phyloP scores from a whole-genome alignment of 2,888 invertebrate species.

The Anodontia alba region DNA sequence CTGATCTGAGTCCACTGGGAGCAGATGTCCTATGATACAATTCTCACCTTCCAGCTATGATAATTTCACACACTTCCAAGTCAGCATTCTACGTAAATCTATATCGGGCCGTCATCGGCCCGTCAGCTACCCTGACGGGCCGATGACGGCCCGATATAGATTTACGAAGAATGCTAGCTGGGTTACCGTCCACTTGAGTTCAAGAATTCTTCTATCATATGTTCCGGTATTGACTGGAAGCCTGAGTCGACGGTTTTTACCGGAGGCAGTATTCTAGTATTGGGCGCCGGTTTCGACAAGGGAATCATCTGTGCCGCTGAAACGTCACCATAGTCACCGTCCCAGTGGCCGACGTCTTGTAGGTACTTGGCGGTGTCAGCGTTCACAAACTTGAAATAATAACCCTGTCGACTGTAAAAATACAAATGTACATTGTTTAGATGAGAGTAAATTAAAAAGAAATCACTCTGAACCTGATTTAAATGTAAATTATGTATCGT shows the following conservation, averaged over 20 bases:
- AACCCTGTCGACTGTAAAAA: slow-evolving; percentile 13
- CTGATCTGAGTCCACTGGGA: no score
- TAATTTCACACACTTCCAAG: no score
- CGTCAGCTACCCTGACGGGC: no score
- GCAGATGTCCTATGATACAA: no score
- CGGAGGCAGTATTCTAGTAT: neutral
- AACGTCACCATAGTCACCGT: neutral
- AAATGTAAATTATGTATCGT: no score
- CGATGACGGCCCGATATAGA: no score
- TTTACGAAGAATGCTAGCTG: no score
- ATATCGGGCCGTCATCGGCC: no score
- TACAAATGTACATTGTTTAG: neutral
- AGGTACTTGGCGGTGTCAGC: neutral
- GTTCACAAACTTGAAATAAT: neutral
- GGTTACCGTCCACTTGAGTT: slow-evolving; percentile 24
- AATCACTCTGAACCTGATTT: no score
- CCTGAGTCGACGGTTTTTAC: slow-evolving; percentile 32
- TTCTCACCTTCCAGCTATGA: no score
- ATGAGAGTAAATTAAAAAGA: neutral
- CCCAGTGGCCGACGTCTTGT: neutral
- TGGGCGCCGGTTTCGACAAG: neutral
- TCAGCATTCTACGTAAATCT: no score
- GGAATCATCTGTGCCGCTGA: slow-evolving; percentile 2
- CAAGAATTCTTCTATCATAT: slow-evolving; percentile 33
- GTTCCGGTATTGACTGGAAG: slow-evolving; percentile 43